These are phyloP conservation scores for Alca torda DNA, from an alignment of 2,797 vertebrate genomes.

Conservation along the genomic window DNA sequence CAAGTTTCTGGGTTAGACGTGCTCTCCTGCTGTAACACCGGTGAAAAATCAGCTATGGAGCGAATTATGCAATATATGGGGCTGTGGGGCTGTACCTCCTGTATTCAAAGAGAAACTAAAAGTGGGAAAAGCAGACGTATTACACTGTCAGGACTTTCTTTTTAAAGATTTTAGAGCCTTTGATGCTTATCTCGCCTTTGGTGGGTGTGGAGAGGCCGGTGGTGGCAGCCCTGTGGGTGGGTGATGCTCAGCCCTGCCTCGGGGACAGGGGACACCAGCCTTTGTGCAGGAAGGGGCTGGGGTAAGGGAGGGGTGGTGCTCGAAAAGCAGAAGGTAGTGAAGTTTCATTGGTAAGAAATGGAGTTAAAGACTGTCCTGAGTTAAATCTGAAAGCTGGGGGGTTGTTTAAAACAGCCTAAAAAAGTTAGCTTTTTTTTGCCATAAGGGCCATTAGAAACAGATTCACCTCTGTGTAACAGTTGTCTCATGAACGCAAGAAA, in stretches of 20 bases:
- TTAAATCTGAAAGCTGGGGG: background rate
- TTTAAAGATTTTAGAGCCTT: no score
- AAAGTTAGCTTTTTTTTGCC: background rate
- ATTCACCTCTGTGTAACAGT: background rate
- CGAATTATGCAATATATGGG: accelerated
- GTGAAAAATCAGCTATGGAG: background rate
- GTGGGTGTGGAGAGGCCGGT: accelerated
- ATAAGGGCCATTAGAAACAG: background rate
- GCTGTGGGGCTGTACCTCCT: background rate
- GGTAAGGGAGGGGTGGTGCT: accelerated
- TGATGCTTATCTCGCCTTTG: accelerated
- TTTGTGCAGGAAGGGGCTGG: no score
- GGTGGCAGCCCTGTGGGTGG: no score
- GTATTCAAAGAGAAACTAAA: background rate
- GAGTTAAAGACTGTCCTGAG: background rate
- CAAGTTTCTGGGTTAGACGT: accelerated
- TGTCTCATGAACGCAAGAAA: background rate
- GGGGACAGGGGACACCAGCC: accelerated
- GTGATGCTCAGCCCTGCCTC: background rate
- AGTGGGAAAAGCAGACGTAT: background rate
- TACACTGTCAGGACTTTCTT: background rate
- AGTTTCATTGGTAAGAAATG: background rate
- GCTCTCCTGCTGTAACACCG: accelerated
- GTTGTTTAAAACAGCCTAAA: background rate
- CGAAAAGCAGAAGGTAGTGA: no score